Conservation (phyloP, 2,888 invertebrate genomes). For the Cephus sareptanus region DNA sequence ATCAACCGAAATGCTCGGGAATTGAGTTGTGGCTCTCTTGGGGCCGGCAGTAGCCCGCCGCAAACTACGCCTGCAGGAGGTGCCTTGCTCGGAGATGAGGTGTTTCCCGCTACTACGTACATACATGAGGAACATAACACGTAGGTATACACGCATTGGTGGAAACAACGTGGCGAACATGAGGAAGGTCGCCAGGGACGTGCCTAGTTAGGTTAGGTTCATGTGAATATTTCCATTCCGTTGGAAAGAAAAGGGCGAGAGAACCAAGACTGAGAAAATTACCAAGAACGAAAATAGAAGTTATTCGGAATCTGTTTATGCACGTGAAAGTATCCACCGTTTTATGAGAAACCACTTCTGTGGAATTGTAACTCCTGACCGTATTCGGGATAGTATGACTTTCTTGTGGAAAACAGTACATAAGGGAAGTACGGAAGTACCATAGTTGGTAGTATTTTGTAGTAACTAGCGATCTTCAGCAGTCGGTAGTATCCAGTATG, state of each 20-base stretch:
- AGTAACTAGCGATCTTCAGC: neutral
- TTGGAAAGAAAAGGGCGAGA: neutral
- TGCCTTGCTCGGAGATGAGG: slow-evolving; percentile 35
- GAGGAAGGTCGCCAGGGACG: neutral
- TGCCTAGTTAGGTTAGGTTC: neutral
- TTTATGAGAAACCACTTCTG: neutral
- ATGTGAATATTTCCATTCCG: neutral
- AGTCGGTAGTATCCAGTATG: neutral
- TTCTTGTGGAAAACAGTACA: neutral
- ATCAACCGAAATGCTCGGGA: slow-evolving; percentile 53
- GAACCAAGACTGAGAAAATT: neutral
- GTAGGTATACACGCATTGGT: neutral
- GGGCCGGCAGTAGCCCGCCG: slow-evolving; percentile 38
- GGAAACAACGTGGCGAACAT: neutral
- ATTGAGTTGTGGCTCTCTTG: slow-evolving; percentile 55
- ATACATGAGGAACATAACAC: slow-evolving; percentile 16
- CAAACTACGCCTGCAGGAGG: slow-evolving; percentile 31
- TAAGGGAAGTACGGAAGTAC: neutral
- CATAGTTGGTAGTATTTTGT: neutral
- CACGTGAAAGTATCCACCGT: neutral
- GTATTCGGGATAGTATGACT: neutral
- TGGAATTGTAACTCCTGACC: neutral
- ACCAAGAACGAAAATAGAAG: neutral
- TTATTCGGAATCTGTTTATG: neutral
- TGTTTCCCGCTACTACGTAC: slow-evolving; percentile 29